Base-by-base conservation (phyloP, 2,888 invertebrate species). In the Spialia ferax region DNA sequence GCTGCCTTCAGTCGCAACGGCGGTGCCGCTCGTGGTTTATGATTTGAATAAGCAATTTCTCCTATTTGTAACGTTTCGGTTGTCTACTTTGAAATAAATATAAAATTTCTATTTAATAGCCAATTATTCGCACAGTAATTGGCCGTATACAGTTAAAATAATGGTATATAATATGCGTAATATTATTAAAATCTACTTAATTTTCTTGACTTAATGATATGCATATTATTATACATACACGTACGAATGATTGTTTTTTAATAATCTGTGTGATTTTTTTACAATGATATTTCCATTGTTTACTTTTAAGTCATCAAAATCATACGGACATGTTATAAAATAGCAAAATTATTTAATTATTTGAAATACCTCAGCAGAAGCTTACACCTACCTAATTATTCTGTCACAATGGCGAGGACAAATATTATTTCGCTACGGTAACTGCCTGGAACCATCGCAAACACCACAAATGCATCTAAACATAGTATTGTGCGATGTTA, bases 401-500 rank as follows among this genome's bases (percentile, higher is more conserved):
- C 48, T 5, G 7, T 3, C 13, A 52, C 22, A 35, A 32, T 50
- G 23, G 22, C 26, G 26, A 62, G 32, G 32, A 54, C 57, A n/a
- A n/a, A n/a, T n/a, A 45, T 52, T 56, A 54, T 23, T 26, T 26
- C 38, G 42, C 55, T n/a, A 63, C 63, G 63, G 60, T 60, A 45
- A 32, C 32, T 38, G 50, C 20, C 29, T 52, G 1, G 13, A 20
- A 59, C 50, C 66, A 55, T 55, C 55, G 26, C 20, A 20, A 23
- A 45, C 18, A 50, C 22, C 50, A 38, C 48, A 20, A 54, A 66
- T 22, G 18, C 50, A 35, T 56, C 57, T 64, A 60, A 22, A 29
- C 45, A 22, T 54, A 42, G 45, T 69, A 68, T 71, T 71, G 69
- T 69, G 68, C 68, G 78, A 79, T 80, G 76, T 71, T 78, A 79